Evolutionary conservation across 2,888 invertebrate genomes (phyloP).

Genomic region (Synanthedon myopaeformis): DNA sequence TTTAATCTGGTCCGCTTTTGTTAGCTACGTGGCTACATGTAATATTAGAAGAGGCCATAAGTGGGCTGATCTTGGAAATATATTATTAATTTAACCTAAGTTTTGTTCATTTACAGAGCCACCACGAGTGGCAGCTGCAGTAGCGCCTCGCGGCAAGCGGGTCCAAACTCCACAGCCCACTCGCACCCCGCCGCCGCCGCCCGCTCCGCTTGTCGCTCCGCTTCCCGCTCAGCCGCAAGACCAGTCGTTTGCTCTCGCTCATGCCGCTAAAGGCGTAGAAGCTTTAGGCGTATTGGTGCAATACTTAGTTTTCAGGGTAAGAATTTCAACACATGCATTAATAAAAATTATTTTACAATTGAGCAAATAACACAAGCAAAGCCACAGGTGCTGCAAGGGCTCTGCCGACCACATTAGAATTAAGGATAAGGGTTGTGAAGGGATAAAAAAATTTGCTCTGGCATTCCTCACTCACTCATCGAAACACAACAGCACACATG

Average conservation of each 20-base stretch:
- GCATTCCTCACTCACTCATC: too few species aligned
- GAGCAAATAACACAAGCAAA: neutral
- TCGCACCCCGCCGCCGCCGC: constrained; percentile 25
- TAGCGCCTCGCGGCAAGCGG: constrained; percentile 55
- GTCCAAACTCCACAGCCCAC: constrained; percentile 46
- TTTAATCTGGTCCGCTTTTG: too few species aligned
- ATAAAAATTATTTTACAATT: neutral
- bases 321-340: constrained; percentile 21
- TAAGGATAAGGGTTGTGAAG: too few species aligned
- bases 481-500: too few species aligned
- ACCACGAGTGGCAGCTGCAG: constrained; percentile 51
- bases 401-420: too few species aligned
- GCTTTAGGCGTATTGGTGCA: constrained; percentile 87
- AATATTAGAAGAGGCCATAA: too few species aligned
- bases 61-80: too few species aligned
- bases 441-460: too few species aligned
- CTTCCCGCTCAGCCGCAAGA: constrained; percentile 29
- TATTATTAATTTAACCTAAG: constrained; percentile 2
- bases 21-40: too few species aligned
- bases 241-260: constrained; percentile 53
- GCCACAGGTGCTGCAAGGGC: too few species aligned
- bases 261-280: constrained; percentile 78
- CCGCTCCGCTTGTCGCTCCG: constrained; percentile 24
- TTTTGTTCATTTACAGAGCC: constrained; percentile 34
- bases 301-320: constrained; percentile 83